phyloP scores from a whole-genome alignment of 2,113 vertebrate species.

The Scolopax mira region DNA sequence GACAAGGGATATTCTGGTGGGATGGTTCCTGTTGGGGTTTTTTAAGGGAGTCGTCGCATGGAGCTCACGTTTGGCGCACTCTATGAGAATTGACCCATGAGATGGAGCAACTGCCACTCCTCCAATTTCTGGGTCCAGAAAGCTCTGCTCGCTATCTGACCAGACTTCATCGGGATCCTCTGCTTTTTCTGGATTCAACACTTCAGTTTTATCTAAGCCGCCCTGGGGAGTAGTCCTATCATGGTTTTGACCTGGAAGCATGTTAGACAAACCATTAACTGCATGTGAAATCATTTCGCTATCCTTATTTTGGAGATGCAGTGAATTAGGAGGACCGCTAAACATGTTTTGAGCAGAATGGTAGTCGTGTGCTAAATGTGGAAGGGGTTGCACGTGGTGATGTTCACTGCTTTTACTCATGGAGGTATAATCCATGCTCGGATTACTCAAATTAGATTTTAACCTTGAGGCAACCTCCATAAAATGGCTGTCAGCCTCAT shows the following conservation, averaged over 20 bases:
- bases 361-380: conserved; percentile 74
- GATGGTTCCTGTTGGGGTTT: conserved; percentile 88
- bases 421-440: conserved; percentile 75
- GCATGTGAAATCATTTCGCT: conserved; percentile 74
- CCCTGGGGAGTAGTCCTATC: conserved; percentile 75
- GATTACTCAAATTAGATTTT: conserved; percentile 68
- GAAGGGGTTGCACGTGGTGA: conserved; percentile 74
- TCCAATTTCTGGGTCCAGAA: conserved; percentile 93
- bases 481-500: conserved; percentile 77
- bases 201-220: conserved; percentile 71
- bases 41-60: conserved; percentile 94
- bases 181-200: conserved; percentile 60
- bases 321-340: conserved; percentile 73
- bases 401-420: conserved; percentile 80
- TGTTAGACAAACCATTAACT: conserved; percentile 75
- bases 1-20: conserved; percentile 94
- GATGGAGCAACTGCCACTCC: conserved; percentile 95
- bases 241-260: conserved; percentile 76
- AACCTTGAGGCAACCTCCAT: conserved; percentile 78
- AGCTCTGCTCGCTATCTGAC: conserved; percentile 98
- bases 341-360: conserved; percentile 73
- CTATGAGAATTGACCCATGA: conserved; percentile 96
- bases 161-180: conserved; percentile 88
- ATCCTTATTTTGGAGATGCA: conserved; percentile 83
- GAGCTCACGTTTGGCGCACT: conserved; percentile 95